Base-by-base conservation (phyloP, 2,888 invertebrate species). In the Oeneis ivallda region DNA sequence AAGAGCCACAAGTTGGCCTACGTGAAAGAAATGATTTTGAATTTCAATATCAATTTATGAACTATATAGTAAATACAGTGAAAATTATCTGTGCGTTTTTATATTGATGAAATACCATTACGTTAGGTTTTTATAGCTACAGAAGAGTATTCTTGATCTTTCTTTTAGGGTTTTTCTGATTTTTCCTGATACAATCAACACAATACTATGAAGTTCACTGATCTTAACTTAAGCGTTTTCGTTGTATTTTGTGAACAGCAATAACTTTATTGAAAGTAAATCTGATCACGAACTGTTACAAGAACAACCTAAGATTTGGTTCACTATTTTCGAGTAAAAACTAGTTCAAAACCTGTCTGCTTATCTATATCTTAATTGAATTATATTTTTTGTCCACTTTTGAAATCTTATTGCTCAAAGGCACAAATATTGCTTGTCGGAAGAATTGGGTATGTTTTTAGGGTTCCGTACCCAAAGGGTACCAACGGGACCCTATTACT, bases 261-360 rank as follows among this genome's bases (percentile, higher is more conserved):
- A 79, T 76, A 76, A 76, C 74, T 72, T 72, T 72, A 77, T 82
- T 72, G 84, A 85, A 85, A 86, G 83, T 81, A 77, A 72, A 70
- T 34, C 11, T 76, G 73, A 78, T 83, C 81, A 83, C 81, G 79
- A 87, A 84, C 74, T 74, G 77, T 79, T 80, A 84, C 88, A 87
- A 87, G 88, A 87, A 83, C 80, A 69, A 66, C 67, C 69, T 66
- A 70, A 68, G 67, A 73, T 54, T 53, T 52, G 26, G 49, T 54
- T 50, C 45, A 61, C 53, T 66, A 63, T 53, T 67, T 70, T 64
- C 66, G 62, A 67, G 62, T 61, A 32, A n/a, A 50, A 7, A 39
- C 26, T 26, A 26, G 26, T 8, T 39, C 13, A 4, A 60, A 50
- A 39, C 13, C 2, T 32, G 0, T 50, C 49, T 8, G 19, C 11